Evolutionary conservation across 1,140 invertebrate species (phyloP).

Genomic region (Eurosta solidaginis): DNA sequence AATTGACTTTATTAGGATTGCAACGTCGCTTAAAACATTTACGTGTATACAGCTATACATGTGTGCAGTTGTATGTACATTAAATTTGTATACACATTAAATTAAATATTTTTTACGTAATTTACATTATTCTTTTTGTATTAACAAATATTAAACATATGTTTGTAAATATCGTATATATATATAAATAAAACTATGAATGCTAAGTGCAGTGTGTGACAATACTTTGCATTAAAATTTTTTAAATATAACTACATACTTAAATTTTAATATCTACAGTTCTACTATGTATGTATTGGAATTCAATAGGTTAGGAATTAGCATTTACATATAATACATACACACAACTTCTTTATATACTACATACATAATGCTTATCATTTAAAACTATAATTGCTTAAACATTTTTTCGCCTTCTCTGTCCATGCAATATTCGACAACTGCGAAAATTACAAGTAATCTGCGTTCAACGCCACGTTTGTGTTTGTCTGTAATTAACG

Average conservation of each 20-base stretch:
- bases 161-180: background rate
- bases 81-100: no score
- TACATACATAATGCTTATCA: background rate
- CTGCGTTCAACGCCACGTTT: constrained; percentile 79
- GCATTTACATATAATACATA: constrained; percentile 8
- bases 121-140: constrained; percentile 9
- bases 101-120: constrained; percentile 15
- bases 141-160: background rate
- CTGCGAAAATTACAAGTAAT: constrained; percentile 72
- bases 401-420: constrained; percentile 62
- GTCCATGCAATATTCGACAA: constrained; percentile 73
- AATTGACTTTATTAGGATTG: constrained; percentile 8
- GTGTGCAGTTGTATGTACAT: no score
- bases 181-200: constrained; percentile 26
- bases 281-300: background rate
- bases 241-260: background rate
- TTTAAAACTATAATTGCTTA: constrained; percentile 47
- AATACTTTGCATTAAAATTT: constrained; percentile 16
- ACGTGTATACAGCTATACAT: no score
- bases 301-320: background rate
- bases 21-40: background rate
- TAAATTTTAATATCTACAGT: constrained; percentile 4
- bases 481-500: constrained; percentile 75
- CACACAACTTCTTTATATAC: background rate
- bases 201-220: background rate